Percentiles rank a stretch among this genome's conserved stretches.
phyloP scores from a whole-genome alignment of 35 echinoderm and acorn worm genomes.

The Lytechinus variegatus region DNA sequence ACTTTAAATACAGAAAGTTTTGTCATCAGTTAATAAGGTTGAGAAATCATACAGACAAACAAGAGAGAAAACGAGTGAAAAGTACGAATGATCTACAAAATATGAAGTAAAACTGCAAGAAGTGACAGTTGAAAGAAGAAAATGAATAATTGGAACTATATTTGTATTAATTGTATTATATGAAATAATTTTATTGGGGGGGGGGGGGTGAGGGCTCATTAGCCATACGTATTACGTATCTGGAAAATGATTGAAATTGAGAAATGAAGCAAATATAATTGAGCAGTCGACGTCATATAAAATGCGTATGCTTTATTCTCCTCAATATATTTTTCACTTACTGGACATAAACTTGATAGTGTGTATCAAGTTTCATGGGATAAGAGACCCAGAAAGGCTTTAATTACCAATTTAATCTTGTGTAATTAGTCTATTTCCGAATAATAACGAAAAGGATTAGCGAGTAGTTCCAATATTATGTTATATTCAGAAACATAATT shows the following conservation, averaged over 20 bases:
- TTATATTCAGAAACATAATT: background rate
- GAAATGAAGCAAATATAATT: too few species aligned
- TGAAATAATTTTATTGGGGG: too few species aligned
- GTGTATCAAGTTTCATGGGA: background rate
- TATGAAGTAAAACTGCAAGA: too few species aligned
- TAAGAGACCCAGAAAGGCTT: constrained; percentile 1
- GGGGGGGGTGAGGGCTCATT: too few species aligned
- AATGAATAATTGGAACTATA: too few species aligned
- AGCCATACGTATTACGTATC: too few species aligned
- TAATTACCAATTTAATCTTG: background rate
- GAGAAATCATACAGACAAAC: background rate
- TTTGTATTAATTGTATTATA: too few species aligned
- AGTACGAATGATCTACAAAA: too few species aligned
- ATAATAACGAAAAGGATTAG: constrained; percentile 5
- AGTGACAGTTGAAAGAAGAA: too few species aligned
- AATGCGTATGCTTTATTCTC: background rate
- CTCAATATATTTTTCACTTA: background rate
- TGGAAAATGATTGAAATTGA: too few species aligned
- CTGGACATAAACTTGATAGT: background rate
- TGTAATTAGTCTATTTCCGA: constrained; percentile 20
- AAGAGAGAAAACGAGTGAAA: too few species aligned
- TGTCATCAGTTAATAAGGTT: background rate
- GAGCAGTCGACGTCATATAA: too few species aligned
- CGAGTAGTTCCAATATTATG: background rate
- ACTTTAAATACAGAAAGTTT: background rate